Evolutionary conservation across 2,113 vertebrate species (phyloP).

Genomic region (Pseudopodoces humilis): DNA sequence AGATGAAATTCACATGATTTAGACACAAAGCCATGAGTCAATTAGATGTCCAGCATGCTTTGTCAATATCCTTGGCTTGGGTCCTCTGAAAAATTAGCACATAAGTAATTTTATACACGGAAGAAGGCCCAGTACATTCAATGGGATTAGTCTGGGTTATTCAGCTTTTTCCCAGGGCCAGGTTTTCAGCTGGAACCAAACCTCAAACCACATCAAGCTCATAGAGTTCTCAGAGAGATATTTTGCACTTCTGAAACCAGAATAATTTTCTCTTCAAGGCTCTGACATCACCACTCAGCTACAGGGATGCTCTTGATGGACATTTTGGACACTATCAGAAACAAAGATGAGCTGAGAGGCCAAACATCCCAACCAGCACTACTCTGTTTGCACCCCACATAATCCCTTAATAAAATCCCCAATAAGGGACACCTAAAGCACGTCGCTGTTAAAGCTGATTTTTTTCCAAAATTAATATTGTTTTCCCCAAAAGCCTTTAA

Average conservation of each 20-base stretch:
- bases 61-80: slow-evolving; percentile 40
- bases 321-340: not conserved
- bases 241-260: not conserved
- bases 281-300: not conserved
- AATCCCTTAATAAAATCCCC: not conserved
- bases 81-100: slow-evolving; percentile 53
- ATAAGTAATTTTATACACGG: slow-evolving; percentile 33
- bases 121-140: slow-evolving; percentile 5
- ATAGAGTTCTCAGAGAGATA: not conserved
- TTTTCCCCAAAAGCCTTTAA: not conserved
- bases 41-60: slow-evolving; percentile 38
- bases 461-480: not conserved
- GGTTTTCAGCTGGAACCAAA: not conserved
- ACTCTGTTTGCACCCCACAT: not conserved
- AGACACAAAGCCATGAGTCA: slow-evolving; percentile 25
- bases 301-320: not conserved
- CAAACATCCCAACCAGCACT: not conserved
- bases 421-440: not conserved
- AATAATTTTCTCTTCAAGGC: not conserved
- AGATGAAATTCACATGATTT: slow-evolving; percentile 39
- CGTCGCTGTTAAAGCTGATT: accelerated
- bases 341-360: not conserved
- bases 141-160: not conserved
- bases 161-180: slow-evolving; percentile 19
- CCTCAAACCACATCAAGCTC: slow-evolving; percentile 19